Evolutionary conservation across 2,888 invertebrate species (phyloP).

Genomic region (Zaprionus lineosus): DNA sequence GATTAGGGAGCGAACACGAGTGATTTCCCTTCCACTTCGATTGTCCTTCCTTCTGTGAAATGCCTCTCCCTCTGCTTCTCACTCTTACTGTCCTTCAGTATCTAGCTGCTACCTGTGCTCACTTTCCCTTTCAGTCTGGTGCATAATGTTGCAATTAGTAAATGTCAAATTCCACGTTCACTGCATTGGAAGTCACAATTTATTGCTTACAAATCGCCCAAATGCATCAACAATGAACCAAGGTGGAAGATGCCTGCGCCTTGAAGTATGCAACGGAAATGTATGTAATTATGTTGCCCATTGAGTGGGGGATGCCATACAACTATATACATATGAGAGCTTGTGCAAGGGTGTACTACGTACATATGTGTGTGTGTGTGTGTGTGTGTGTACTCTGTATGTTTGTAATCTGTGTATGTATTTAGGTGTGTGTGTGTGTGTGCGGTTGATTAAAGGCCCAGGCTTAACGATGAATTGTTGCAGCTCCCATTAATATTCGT

Average conservation of each 20-base stretch:
- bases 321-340: no score
- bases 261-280: constrained; percentile 70
- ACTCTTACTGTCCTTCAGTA: neutral
- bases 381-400: no score
- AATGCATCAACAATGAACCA: constrained; percentile 57
- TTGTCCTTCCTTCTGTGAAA: neutral
- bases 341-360: no score
- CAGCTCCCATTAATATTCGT: constrained; percentile 50
- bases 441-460: constrained; percentile 49
- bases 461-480: constrained; percentile 61
- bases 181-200: constrained; percentile 69
- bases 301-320: no score
- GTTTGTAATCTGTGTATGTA: no score
- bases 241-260: constrained; percentile 38
- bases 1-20: constrained; percentile 46
- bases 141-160: constrained; percentile 70
- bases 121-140: neutral
- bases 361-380: constrained; percentile 9
- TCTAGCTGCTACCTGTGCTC: neutral
- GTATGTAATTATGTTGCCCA: constrained; percentile 66
- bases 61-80: neutral
- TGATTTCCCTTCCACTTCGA: no score
- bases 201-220: constrained; percentile 64
- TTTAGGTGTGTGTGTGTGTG: neutral
- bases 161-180: constrained; percentile 66